Percentiles rank a stretch among this genome's conserved stretches.
phyloP scores from a whole-genome alignment of 2,797 vertebrate species.

The Sebastes nivosus region DNA sequence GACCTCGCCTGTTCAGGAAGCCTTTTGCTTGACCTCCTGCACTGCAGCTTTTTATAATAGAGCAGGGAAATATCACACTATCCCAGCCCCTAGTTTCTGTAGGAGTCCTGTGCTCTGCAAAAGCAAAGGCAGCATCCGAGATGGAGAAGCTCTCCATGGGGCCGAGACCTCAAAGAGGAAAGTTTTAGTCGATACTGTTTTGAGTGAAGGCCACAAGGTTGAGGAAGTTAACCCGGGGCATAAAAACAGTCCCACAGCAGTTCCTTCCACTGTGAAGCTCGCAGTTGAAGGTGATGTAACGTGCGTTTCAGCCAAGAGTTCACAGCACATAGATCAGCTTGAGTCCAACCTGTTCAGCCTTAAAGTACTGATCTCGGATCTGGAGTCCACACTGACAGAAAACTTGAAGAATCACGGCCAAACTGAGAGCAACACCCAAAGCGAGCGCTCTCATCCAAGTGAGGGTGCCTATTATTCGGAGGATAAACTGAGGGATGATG shows the following conservation, averaged over 20 bases:
- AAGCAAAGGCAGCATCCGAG: slow-evolving; percentile 25
- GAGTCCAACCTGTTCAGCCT: slow-evolving; percentile 77
- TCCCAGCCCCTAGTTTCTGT: slow-evolving; percentile 72
- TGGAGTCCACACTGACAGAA: slow-evolving; percentile 73
- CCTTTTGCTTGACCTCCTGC: slow-evolving; percentile 16
- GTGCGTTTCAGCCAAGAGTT: slow-evolving; percentile 34
- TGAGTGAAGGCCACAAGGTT: slow-evolving; percentile 22
- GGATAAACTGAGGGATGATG: not conserved
- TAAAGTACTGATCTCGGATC: slow-evolving; percentile 77
- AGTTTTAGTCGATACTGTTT: not conserved
- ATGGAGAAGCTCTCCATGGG: not conserved
- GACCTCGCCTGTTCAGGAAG: slow-evolving; percentile 13
- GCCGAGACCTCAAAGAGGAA: not conserved
- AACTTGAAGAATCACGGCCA: slow-evolving; percentile 40
- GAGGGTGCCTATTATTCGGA: not conserved
- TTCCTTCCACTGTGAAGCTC: not conserved
- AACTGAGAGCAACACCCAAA: slow-evolving; percentile 4
- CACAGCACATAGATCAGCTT: slow-evolving; percentile 74
- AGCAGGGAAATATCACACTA: slow-evolving; percentile 45
- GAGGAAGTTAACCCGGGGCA: not conserved
- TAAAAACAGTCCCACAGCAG: not conserved
- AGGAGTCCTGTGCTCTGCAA: slow-evolving; percentile 73
- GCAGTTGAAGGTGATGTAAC: slow-evolving; percentile 8
- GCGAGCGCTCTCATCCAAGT: not conserved
- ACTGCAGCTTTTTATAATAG: slow-evolving; percentile 6